Percentiles rank a stretch among this genome's conserved stretches.
phyloP scores from a whole-genome alignment of 2,888 invertebrate genomes.

The Synergus gifuensis region DNA sequence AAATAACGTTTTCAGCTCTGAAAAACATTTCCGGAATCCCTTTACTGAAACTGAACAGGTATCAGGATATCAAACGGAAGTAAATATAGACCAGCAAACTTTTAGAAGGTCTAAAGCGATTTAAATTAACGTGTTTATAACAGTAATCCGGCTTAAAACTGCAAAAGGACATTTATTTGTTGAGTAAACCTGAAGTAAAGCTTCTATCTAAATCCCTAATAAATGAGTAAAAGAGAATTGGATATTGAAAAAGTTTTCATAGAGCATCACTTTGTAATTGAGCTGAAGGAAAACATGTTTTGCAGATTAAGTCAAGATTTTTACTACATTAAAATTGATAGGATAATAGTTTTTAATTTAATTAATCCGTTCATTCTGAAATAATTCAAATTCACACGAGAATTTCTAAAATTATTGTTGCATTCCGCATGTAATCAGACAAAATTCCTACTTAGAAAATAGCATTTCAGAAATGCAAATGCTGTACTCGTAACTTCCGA shows the following conservation, averaged over 20 bases:
- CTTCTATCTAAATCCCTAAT: neutral
- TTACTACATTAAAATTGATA: neutral
- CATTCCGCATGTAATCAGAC: constrained; percentile 24
- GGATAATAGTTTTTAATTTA: neutral
- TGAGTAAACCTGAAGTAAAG: neutral
- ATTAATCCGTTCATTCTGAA: neutral
- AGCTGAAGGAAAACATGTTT: neutral
- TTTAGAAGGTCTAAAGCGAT: constrained; percentile 1
- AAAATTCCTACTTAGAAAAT: constrained; percentile 30
- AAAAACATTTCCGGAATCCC: constrained; percentile 50
- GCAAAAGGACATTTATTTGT: neutral
- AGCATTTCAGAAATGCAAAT: constrained; percentile 20
- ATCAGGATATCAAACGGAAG: constrained; percentile 26
- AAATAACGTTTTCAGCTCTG: constrained; percentile 47
- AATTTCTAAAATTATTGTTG: neutral
- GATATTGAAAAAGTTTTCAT: constrained; percentile 23
- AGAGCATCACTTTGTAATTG: neutral
- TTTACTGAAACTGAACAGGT: constrained; percentile 15
- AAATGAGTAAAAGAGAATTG: constrained; percentile 17
- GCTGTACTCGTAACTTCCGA: constrained; percentile 30
- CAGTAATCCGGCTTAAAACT: neutral
- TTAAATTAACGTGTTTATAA: constrained; percentile 15
- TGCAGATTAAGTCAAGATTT: neutral
- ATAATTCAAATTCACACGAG: neutral
- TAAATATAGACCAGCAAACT: constrained; percentile 20